These are phyloP conservation scores for Drosophila diplacantha DNA, from an alignment of 2,888 invertebrate genomes.

Conservation along the genomic window DNA sequence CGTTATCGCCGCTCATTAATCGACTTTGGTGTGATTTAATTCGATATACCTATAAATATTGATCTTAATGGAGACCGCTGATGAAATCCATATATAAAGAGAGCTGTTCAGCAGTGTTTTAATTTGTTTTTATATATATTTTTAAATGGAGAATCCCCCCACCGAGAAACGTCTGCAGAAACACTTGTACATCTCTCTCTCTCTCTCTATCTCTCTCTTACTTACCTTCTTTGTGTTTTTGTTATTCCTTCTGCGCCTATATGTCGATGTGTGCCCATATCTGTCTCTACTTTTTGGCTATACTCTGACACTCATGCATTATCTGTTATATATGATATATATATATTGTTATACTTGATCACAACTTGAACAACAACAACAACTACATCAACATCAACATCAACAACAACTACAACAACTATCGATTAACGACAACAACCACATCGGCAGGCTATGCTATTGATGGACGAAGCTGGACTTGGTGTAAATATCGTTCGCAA, in stretches of 20 bases:
- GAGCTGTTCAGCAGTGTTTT: slow-evolving; percentile 13
- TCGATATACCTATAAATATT: slow-evolving; percentile 12
- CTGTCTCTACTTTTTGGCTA: slow-evolving; percentile 25
- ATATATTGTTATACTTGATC: slow-evolving; percentile 60
- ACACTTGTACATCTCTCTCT: slow-evolving; percentile 34
- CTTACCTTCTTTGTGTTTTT: slow-evolving; percentile 12
- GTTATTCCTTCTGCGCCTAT: slow-evolving; percentile 15
- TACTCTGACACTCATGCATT: slow-evolving; percentile 55
- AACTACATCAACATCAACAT: slow-evolving; percentile 38
- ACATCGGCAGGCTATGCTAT: slow-evolving; percentile 89
- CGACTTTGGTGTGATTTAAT: slow-evolving; percentile 28
- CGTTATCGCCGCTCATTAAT: slow-evolving; percentile 28
- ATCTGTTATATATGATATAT: slow-evolving; percentile 60
- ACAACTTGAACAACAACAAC: slow-evolving; percentile 50
- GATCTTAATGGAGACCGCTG: slow-evolving; percentile 25
- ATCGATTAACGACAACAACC: slow-evolving; percentile 44
- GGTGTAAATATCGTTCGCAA: slow-evolving; percentile 87
- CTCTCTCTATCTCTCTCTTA: slow-evolving; percentile 12
- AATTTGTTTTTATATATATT: slow-evolving; percentile 1
- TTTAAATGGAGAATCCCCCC: neutral
- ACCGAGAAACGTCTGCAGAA: slow-evolving; percentile 4
- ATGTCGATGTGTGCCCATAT: slow-evolving; percentile 29
- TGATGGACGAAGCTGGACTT: slow-evolving; percentile 92
- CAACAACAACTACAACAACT: slow-evolving; percentile 47
- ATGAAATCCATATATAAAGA: slow-evolving; percentile 2